Conservation (phyloP, 2,113 vertebrate genomes). For the Bubo scandiacus region DNA sequence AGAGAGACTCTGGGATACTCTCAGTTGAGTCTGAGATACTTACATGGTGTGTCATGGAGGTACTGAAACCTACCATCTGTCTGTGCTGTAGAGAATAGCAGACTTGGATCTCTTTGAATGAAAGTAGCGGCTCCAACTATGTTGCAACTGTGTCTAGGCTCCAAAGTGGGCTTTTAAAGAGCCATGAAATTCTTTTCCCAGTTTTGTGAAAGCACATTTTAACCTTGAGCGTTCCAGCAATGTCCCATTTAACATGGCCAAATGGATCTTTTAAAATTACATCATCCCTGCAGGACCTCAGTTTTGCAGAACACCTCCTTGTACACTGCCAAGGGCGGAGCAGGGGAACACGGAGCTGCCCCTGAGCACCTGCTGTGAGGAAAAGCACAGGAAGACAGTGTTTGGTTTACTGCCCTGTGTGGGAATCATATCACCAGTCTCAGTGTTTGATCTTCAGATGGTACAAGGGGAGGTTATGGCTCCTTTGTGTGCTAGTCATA, state of each 20-base stretch:
- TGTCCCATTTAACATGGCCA: neutral
- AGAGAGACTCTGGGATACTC: neutral
- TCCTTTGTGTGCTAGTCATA: neutral
- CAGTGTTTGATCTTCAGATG: neutral
- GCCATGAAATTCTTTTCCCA: neutral
- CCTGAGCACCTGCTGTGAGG: neutral
- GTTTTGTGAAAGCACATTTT: neutral
- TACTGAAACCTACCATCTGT: neutral
- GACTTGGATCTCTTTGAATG: constrained; percentile 11
- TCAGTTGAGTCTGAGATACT: neutral
- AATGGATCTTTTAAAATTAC: neutral
- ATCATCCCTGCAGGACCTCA: neutral
- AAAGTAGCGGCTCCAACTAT: constrained; percentile 1
- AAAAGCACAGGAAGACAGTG: neutral
- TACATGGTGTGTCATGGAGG: neutral
- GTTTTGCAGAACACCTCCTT: neutral
- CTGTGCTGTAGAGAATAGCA: neutral
- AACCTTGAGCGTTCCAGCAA: neutral
- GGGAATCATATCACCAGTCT: neutral
- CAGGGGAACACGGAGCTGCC: neutral
- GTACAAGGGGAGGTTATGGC: neutral
- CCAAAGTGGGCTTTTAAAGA: neutral
- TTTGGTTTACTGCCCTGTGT: neutral
- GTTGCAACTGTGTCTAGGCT: neutral
- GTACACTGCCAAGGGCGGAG: neutral